A percentile compares a stretch with the other conserved stretches of the same genome.
These are phyloP conservation scores for Halictus quadricinctus DNA, from an alignment of 2,888 invertebrate species.

Conservation along the genomic window DNA sequence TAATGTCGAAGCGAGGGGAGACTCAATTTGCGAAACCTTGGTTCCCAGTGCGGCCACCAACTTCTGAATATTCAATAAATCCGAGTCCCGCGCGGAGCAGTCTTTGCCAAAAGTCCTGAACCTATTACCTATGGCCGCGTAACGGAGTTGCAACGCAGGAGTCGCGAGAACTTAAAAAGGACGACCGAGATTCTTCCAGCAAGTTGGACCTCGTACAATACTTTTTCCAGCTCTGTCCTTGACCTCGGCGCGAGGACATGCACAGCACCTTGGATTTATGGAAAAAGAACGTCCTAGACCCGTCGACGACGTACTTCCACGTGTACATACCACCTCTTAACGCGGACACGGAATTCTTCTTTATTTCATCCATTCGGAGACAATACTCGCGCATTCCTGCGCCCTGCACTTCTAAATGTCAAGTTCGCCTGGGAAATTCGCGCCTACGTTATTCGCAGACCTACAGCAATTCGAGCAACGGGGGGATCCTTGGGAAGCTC, in stretches of 20 bases:
- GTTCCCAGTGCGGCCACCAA: background rate
- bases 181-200: slow-evolving; percentile 8
- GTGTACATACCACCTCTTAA: background rate
- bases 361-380: background rate
- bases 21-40: background rate
- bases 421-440: background rate
- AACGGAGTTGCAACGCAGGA: background rate
- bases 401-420: background rate
- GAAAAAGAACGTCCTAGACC: slow-evolving; percentile 15
- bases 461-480: background rate
- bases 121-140: background rate
- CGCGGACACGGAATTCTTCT: background rate
- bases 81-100: background rate
- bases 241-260: background rate
- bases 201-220: slow-evolving; percentile 6
- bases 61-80: background rate
- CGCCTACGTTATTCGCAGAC: background rate
- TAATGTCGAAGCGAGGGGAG: background rate
- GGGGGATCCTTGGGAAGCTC: background rate
- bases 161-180: slow-evolving; percentile 13
- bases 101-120: slow-evolving; percentile 20
- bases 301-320: background rate
- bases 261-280: slow-evolving; percentile 3
- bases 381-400: background rate
- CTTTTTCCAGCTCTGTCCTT: slow-evolving; percentile 12